Evolutionary conservation across 2,113 vertebrate genomes (phyloP).

Genomic region (Clarias magur): DNA sequence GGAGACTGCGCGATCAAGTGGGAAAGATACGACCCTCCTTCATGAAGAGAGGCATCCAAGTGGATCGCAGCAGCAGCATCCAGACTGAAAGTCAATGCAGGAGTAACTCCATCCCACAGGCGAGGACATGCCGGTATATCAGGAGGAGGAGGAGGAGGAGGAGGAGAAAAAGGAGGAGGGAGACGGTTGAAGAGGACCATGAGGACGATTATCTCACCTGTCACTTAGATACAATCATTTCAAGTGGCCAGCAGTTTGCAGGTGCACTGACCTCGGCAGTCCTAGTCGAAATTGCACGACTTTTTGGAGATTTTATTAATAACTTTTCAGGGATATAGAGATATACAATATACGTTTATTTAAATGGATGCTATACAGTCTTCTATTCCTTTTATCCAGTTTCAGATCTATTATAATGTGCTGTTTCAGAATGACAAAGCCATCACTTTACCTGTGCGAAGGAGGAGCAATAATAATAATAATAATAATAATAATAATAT

Average conservation of each 20-base stretch:
- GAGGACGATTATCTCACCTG: conserved; percentile 7
- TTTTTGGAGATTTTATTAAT: background rate
- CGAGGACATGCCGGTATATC: conserved; percentile 52
- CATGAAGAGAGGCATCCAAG: conserved; percentile 51
- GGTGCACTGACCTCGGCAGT: background rate
- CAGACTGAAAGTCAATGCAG: conserved; percentile 57
- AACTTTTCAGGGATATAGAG: background rate
- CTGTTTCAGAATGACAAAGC: background rate
- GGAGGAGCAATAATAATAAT: background rate
- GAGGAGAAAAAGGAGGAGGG: conserved; percentile 14
- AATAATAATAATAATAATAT: background rate
- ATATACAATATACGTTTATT: background rate
- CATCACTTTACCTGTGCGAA: background rate
- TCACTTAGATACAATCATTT: conserved; percentile 24
- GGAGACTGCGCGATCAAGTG: conserved; percentile 33
- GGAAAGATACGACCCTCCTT: conserved; percentile 49
- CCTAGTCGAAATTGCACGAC: background rate
- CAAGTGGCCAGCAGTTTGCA: background rate
- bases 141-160: conserved; percentile 22
- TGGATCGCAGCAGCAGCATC: conserved; percentile 51
- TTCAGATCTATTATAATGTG: background rate
- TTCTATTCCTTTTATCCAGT: background rate
- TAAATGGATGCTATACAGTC: background rate
- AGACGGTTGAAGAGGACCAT: background rate
- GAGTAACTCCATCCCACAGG: conserved; percentile 61